Evolutionary conservation across 2,797 vertebrate genomes (phyloP).

Genomic region (Acanthopagrus latus): DNA sequence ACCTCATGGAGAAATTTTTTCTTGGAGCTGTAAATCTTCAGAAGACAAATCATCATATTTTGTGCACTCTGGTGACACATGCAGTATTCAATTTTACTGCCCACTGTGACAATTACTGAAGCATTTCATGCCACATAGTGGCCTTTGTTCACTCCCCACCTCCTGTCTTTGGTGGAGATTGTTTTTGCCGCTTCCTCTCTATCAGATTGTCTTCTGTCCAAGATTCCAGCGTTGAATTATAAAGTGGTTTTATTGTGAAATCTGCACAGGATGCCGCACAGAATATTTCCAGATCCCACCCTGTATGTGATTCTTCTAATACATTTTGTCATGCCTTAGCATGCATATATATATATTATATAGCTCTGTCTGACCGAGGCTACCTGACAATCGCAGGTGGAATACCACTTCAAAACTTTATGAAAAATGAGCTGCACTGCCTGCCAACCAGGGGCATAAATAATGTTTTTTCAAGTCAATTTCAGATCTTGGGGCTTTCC

Average conservation of each 20-base stretch:
- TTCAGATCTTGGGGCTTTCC: too few relatives aligned
- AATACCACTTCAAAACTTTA: background rate
- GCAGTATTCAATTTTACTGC: constrained; percentile 32
- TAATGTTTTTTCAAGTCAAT: too few relatives aligned
- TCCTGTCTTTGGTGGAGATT: constrained; percentile 16
- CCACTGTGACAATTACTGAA: constrained; percentile 62
- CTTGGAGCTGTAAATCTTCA: constrained; percentile 58
- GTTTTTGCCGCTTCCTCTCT: constrained; percentile 10
- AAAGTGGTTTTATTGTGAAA: constrained; percentile 32
- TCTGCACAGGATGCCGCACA: background rate
- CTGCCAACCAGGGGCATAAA: too few relatives aligned
- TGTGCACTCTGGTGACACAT: background rate
- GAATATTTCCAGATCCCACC: constrained; percentile 40
- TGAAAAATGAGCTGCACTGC: background rate
- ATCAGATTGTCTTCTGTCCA: constrained; percentile 37
- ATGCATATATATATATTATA: background rate
- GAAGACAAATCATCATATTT: constrained; percentile 39
- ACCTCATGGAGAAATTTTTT: constrained; percentile 79
- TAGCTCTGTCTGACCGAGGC: background rate
- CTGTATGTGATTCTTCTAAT: background rate
- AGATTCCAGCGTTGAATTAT: constrained; percentile 54
- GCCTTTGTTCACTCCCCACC: constrained; percentile 63
- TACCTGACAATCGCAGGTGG: background rate
- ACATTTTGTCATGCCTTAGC: constrained; percentile 24
- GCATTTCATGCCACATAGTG: constrained; percentile 58